A percentile compares a stretch with the other conserved stretches of the same genome.
These are phyloP conservation scores for Aphelinus atriplicis DNA, from an alignment of 1,140 invertebrate genomes.

Conservation along the genomic window DNA sequence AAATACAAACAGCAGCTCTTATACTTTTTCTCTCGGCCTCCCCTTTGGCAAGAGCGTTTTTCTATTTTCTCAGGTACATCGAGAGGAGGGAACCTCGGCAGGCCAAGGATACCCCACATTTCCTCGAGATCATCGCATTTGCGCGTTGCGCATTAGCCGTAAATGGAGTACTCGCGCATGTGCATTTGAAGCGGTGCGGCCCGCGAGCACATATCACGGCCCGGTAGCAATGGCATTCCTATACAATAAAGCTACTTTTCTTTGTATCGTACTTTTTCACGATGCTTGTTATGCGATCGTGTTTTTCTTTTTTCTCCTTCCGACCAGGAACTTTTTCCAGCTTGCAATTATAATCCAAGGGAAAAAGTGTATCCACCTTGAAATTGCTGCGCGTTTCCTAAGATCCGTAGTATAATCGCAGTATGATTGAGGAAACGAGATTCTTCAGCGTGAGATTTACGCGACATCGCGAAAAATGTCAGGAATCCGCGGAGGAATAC, in stretches of 20 bases:
- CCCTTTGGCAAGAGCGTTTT: background rate
- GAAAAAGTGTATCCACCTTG: too few relatives aligned
- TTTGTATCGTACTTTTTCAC: background rate
- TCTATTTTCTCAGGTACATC: conserved; percentile 4
- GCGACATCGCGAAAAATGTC: too few relatives aligned
- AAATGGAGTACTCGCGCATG: background rate
- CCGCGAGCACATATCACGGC: background rate
- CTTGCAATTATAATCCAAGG: too few relatives aligned
- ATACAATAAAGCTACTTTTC: background rate
- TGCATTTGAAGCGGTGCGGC: background rate
- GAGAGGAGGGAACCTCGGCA: background rate
- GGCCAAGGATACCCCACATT: conserved; percentile 34
- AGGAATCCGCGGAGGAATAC: too few relatives aligned
- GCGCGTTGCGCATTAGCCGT: background rate
- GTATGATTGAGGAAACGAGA: too few relatives aligned
- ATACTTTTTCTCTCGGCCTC: background rate
- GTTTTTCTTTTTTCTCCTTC: too few relatives aligned
- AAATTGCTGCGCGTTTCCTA: too few relatives aligned
- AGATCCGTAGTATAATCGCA: too few relatives aligned
- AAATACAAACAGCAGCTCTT: conserved; percentile 9
- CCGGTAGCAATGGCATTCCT: conserved; percentile 25
- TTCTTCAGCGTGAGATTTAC: too few relatives aligned
- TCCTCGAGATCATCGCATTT: conserved; percentile 25
- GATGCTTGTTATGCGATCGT: too few relatives aligned
- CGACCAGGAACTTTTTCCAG: too few relatives aligned